phyloP scores from a whole-genome alignment of 1,140 invertebrate species.

The Telenomus remus region DNA sequence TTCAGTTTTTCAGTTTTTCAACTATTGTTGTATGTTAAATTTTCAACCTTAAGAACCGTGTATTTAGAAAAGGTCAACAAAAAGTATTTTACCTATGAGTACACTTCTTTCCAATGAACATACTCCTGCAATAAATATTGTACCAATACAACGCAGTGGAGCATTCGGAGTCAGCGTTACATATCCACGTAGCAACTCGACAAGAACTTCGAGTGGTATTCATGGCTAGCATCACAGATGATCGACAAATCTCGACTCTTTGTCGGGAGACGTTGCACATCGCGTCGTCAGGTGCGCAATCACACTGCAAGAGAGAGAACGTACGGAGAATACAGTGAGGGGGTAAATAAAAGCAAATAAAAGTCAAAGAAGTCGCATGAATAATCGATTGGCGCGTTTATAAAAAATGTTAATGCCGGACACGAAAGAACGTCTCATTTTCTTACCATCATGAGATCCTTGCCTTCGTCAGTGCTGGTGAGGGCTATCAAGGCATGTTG shows the following conservation, averaged over 20 bases:
- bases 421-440: too few relatives aligned
- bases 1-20: too few relatives aligned
- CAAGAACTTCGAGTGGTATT: constrained; percentile 84
- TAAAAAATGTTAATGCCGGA: too few relatives aligned
- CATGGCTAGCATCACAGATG: constrained; percentile 80
- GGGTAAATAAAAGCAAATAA: too few relatives aligned
- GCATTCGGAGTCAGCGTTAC: constrained; percentile 84
- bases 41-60: too few relatives aligned
- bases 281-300: constrained; percentile 79
- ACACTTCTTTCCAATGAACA: constrained; percentile 87
- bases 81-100: constrained; percentile 75
- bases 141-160: constrained; percentile 86
- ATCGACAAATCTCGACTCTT: constrained; percentile 82
- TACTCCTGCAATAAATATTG: constrained; percentile 81
- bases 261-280: constrained; percentile 81
- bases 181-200: constrained; percentile 85
- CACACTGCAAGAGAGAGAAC: constrained; percentile 79
- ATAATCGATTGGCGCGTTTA: neutral
- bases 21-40: too few relatives aligned
- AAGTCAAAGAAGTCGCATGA: neutral
- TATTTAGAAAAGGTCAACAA: too few relatives aligned
- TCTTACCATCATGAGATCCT: constrained; percentile 81
- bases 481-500: constrained; percentile 85
- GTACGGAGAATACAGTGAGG: too few relatives aligned
- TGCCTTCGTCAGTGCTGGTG: constrained; percentile 85